Base-by-base conservation (phyloP, 2,888 invertebrate genomes). In the Glaucopsyche alexis region DNA sequence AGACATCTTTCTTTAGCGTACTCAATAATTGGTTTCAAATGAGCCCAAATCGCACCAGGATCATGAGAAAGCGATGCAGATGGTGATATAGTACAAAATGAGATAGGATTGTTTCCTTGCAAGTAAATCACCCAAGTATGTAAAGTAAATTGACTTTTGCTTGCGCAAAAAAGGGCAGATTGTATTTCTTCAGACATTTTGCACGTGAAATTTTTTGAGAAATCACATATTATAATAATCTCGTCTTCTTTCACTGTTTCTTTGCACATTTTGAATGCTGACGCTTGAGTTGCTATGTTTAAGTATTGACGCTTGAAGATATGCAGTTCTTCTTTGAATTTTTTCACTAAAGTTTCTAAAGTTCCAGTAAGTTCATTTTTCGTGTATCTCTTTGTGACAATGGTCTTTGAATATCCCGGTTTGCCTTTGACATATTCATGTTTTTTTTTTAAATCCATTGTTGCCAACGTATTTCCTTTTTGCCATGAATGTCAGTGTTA, bases 201-300 rank as follows among this genome's bases (percentile, higher is more conserved):
- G 65, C 72, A 72, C 13, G 50, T 67, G 29, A 67, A 67, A 67
- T 73, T 73, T 73, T 73, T 71, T n/a, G 64, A 73, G 40, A 73
- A 73, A 49, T 73, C 73, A 14, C 71, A 71, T 40, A 70, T 40
- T 70, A 73, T 49, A 45, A 64, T 13, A 13, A 55, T 49, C n/a
- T 73, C 65, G 16, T 70, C 42, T 29, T 70, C 19, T 49, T 71
- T 16, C 29, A 71, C 7, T 64, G 38, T 69, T 14, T 73, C 55
- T 64, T 71, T 70, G 42, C 38, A 49, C 19, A 66, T 16, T 45
- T 55, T 73, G 55, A 29, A 49, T 50, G 50, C 55, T 38, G 65
- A 65, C 49, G 65, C 45, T 52, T 72, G 49, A 72, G 52, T 38
- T 16, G 49, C 14, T 19, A 72, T 72, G 49, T 55, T 67, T 55